These are phyloP conservation scores for Dromas ardeola DNA, from an alignment of 2,113 vertebrate species.

Conservation along the genomic window DNA sequence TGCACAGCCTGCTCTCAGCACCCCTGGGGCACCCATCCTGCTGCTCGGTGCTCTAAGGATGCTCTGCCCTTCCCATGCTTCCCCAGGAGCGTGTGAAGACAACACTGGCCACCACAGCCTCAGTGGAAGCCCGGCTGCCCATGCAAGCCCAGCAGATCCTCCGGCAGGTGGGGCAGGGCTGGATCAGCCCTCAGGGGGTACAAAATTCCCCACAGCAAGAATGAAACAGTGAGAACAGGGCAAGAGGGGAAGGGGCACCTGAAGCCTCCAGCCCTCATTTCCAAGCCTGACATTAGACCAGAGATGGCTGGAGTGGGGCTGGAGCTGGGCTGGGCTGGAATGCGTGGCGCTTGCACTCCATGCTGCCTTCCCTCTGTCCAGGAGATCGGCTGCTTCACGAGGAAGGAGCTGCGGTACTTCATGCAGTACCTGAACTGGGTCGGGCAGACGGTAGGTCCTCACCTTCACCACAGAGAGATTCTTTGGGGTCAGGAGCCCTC, in stretches of 20 bases:
- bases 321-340: not conserved
- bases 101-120: not conserved
- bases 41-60: not conserved
- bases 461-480: fast-evolving
- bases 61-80: not conserved
- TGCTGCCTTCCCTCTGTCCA: constrained; percentile 1
- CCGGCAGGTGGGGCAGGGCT: constrained; percentile 65
- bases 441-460: constrained; percentile 68
- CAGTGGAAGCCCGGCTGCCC: constrained; percentile 49
- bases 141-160: constrained; percentile 50
- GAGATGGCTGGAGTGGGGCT: not conserved
- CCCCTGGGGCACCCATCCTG: not conserved
- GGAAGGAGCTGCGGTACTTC: constrained; percentile 67
- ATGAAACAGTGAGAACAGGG: fast-evolving
- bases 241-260: not conserved
- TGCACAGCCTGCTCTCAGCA: fast-evolving
- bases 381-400: constrained; percentile 74
- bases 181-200: fast-evolving
- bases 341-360: fast-evolving
- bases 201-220: not conserved
- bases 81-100: constrained; percentile 43
- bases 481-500: not conserved
- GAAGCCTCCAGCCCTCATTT: not conserved
- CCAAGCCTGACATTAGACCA: fast-evolving
- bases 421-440: constrained; percentile 75